Evolutionary conservation across 2,113 vertebrate genomes (phyloP).

Genomic region (Cottus gobio): DNA sequence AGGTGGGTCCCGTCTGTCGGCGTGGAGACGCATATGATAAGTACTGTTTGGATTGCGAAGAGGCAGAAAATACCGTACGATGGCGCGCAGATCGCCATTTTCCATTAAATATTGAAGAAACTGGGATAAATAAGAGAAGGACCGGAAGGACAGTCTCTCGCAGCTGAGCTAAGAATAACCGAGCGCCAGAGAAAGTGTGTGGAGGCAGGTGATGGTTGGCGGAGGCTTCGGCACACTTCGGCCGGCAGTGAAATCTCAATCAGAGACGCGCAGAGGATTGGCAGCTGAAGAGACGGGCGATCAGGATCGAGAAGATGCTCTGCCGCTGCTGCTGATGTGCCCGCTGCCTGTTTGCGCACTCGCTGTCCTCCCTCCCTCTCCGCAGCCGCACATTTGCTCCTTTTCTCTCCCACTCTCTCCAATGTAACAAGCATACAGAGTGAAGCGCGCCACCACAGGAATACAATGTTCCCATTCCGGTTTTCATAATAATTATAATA

Average conservation of each 20-base stretch:
- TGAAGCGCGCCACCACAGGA: slow-evolving; percentile 6
- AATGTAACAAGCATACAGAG: slow-evolving; percentile 55
- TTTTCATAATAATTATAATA: slow-evolving; percentile 58
- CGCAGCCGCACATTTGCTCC: slow-evolving; percentile 71
- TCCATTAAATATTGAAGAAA: slow-evolving; percentile 90
- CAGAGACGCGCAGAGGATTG: slow-evolving; percentile 60
- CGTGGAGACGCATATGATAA: slow-evolving; percentile 85
- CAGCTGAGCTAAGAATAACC: slow-evolving; percentile 74
- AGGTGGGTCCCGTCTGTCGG: slow-evolving; percentile 87
- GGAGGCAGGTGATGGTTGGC: slow-evolving; percentile 61
- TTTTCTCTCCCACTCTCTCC: slow-evolving; percentile 67
- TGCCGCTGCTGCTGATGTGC: slow-evolving; percentile 72
- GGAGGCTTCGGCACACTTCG: slow-evolving; percentile 74
- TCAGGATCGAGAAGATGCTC: slow-evolving; percentile 66
- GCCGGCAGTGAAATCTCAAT: slow-evolving; percentile 70
- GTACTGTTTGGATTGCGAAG: slow-evolving; percentile 83
- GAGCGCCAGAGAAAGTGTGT: slow-evolving; percentile 72
- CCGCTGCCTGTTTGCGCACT: slow-evolving; percentile 72
- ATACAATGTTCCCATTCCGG: fast-evolving
- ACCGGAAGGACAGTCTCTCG: slow-evolving; percentile 71
- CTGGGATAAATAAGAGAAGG: slow-evolving; percentile 76
- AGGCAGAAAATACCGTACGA: slow-evolving; percentile 87
- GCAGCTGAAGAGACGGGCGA: slow-evolving; percentile 69
- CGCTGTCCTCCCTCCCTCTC: slow-evolving; percentile 74
- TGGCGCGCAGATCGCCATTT: slow-evolving; percentile 93